Evolutionary conservation across 2,888 invertebrate genomes (phyloP).

Genomic region (Dicyrtomina minuta): DNA sequence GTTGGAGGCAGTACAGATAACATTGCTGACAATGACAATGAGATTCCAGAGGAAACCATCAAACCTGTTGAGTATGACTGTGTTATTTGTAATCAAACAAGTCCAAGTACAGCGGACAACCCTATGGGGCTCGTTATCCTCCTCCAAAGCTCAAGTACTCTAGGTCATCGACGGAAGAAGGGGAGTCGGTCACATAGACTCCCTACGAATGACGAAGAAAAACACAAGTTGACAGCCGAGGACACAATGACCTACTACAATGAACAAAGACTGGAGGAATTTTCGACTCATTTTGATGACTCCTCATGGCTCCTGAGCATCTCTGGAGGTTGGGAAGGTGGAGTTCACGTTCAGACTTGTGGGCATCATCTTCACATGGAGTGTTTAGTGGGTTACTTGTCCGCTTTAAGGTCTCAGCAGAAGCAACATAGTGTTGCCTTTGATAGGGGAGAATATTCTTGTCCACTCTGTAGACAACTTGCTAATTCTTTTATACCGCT

Average conservation of each 20-base stretch:
- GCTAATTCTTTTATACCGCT: conserved; percentile 82
- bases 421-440: conserved; percentile 71
- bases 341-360: conserved; percentile 91
- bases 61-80: conserved; percentile 70
- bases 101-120: conserved; percentile 77
- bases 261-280: conserved; percentile 73
- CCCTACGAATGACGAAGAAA: conserved; percentile 68
- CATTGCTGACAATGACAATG: conserved; percentile 2
- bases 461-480: conserved; percentile 90
- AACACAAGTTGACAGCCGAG: conserved; percentile 61
- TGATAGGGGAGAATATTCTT: conserved; percentile 85
- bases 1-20: neutral
- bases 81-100: conserved; percentile 90
- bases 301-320: conserved; percentile 77
- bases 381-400: conserved; percentile 87
- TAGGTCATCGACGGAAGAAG: conserved; percentile 65
- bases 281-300: conserved; percentile 74
- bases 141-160: conserved; percentile 82
- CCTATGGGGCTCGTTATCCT: conserved; percentile 87
- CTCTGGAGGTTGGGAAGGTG: conserved; percentile 84
- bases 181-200: conserved; percentile 57
- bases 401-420: conserved; percentile 76
- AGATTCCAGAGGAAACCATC: conserved; percentile 51
- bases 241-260: conserved; percentile 74
- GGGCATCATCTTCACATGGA: conserved; percentile 95